Evolutionary conservation across 1,140 invertebrate species (phyloP).

Genomic region (Melipona quadrifasciata): DNA sequence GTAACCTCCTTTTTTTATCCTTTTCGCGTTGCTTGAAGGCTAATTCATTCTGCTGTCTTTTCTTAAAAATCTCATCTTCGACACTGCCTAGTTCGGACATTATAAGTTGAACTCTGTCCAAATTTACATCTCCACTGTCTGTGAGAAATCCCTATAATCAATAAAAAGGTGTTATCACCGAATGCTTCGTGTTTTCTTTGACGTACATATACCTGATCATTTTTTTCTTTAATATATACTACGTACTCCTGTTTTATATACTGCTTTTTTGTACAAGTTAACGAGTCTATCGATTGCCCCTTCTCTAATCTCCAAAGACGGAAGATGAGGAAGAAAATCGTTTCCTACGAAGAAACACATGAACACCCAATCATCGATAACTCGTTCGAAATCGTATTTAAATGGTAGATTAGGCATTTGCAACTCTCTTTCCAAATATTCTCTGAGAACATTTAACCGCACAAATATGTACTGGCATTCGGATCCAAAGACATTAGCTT

Average conservation of each 20-base stretch:
- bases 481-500: constrained; percentile 84
- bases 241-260: constrained; percentile 93
- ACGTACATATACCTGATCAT: not conserved
- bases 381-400: constrained; percentile 93
- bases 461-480: constrained; percentile 95
- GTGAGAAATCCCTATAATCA: constrained; percentile 94
- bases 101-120: constrained; percentile 96
- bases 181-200: constrained; percentile 88
- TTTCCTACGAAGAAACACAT: constrained; percentile 99
- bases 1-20: constrained; percentile 83
- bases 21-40: constrained; percentile 91
- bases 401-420: constrained; percentile 97
- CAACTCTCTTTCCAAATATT: constrained; percentile 96
- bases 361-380: constrained; percentile 99
- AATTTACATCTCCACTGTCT: constrained; percentile 95
- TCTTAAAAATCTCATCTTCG: constrained; percentile 99
- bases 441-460: constrained; percentile 94
- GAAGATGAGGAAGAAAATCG: constrained; percentile 99
- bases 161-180: not conserved
- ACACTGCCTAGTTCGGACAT: constrained; percentile 95
- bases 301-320: constrained; percentile 98
- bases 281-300: constrained; percentile 98
- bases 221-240: constrained; percentile 17
- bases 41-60: constrained; percentile 92
- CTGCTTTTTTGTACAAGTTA: constrained; percentile 96